Evolutionary conservation across 2,113 vertebrate species (phyloP).

Genomic region (Pantherophis guttatus): DNA sequence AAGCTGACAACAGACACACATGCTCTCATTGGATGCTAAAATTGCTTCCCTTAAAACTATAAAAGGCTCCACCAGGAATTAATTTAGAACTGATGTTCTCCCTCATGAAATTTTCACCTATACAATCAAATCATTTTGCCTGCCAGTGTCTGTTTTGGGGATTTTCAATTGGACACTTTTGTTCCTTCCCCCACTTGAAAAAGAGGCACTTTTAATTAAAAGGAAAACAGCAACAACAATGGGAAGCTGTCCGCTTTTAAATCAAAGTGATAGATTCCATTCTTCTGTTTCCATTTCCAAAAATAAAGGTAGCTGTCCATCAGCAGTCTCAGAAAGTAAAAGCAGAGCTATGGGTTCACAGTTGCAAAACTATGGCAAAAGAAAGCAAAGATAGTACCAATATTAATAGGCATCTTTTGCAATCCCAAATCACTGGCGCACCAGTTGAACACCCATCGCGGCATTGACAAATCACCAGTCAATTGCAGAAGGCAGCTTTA

Average conservation of each 20-base stretch:
- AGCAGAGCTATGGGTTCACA: not conserved
- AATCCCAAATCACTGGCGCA: not conserved
- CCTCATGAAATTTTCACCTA: not conserved
- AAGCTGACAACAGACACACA: not conserved
- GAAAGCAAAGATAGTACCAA: not conserved
- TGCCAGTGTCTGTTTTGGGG: not conserved
- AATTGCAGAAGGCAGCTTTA: not conserved
- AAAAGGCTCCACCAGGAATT: not conserved
- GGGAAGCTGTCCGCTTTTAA: not conserved
- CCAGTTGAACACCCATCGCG: not conserved
- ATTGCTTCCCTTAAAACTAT: not conserved
- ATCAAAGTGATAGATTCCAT: not conserved
- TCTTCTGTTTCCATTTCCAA: not conserved
- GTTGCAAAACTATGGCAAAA: not conserved
- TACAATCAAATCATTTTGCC: not conserved
- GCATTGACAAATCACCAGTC: not conserved
- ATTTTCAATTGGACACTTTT: not conserved
- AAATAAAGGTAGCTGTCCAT: not conserved
- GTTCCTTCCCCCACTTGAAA: not conserved
- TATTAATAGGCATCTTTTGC: not conserved
- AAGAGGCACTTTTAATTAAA: not conserved
- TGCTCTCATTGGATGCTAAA: accelerated
- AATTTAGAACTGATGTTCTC: not conserved
- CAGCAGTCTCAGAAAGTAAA: not conserved
- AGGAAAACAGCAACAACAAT: not conserved